phyloP scores from a whole-genome alignment of 2,888 invertebrate genomes.

The Pantelozetes paolii region DNA sequence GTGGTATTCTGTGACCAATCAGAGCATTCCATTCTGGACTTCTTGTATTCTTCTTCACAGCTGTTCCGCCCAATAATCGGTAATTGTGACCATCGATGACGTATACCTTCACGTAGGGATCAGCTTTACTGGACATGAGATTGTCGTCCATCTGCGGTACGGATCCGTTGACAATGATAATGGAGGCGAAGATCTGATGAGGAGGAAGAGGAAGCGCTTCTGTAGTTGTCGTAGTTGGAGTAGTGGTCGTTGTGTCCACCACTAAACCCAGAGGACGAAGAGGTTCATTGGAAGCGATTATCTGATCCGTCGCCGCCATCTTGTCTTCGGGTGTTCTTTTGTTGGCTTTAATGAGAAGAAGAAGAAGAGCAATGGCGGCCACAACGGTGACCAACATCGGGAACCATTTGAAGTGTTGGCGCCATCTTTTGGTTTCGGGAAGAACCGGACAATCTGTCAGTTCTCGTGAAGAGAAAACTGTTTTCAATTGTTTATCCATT shows the following conservation, averaged over 20 bases:
- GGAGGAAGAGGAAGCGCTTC: neutral
- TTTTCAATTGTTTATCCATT: neutral
- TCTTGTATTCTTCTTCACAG: neutral
- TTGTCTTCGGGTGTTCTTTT: neutral
- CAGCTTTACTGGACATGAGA: neutral
- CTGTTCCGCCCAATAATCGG: neutral
- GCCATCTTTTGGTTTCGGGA: neutral
- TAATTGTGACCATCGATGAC: neutral
- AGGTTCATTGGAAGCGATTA: too few relatives aligned
- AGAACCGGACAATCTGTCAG: neutral
- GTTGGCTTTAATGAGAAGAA: neutral
- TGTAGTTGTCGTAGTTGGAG: neutral
- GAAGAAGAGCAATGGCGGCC: neutral
- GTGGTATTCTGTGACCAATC: neutral
- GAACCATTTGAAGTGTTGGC: neutral
- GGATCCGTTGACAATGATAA: neutral
- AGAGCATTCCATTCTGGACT: neutral
- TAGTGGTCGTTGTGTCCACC: neutral
- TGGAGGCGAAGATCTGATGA: neutral
- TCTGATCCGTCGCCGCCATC: neutral
- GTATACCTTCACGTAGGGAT: neutral
- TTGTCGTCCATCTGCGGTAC: slow-evolving; percentile 8
- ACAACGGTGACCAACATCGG: neutral
- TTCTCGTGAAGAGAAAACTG: neutral
- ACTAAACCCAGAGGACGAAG: neutral